Evolutionary conservation across 2,888 invertebrate genomes (phyloP), one percentile per base, ranked within the genome.

Genomic region (Patella pellucida): DNA sequence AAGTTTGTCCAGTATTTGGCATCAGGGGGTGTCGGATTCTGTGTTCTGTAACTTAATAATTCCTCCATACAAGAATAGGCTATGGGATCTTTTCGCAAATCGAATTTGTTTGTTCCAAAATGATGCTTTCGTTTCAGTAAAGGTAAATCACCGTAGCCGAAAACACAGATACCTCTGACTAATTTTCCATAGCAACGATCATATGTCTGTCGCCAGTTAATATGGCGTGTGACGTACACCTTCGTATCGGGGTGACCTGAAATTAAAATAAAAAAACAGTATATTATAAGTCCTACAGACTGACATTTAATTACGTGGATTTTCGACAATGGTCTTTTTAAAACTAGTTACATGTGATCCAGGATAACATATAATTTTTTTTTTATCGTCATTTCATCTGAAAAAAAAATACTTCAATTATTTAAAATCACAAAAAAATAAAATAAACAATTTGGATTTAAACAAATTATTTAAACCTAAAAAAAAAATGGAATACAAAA

Each of bases 71-170:
- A 90, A 23, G 83, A 82, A 68, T 85, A 85, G 0, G 87, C 88
- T 11, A 87, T 78, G 2, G 85, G 86, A 79, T 90, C 89, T 71
- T 80, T 80, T 27, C 79, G 76, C 19, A 86, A 76, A 77, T 90
- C 85, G 76, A 91, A 87, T 76, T 91, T 91, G 81, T 91, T 91
- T 56, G 87, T 90, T 62, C 89, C 85, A 5, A 91, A 72, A 16
- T 90, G 86, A 15, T 78, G 78, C 9, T 84, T 78, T 16, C 15
- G 31, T 9, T 74, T 19, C 12, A 91, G 74, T 67, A 75, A 78
- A 5, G 83, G 81, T 0, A 90, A 82, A 76, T 91, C 90, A 7
- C 79, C 80, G 3, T 84, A 74, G 31, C 84, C 80, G 70, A 86
- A 88, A n/a, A 86, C 79, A 72, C 89, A 89, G 7, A 88, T 78